Conservation (phyloP, 1,140 invertebrate species). For the Ostrea denselamellosa region DNA sequence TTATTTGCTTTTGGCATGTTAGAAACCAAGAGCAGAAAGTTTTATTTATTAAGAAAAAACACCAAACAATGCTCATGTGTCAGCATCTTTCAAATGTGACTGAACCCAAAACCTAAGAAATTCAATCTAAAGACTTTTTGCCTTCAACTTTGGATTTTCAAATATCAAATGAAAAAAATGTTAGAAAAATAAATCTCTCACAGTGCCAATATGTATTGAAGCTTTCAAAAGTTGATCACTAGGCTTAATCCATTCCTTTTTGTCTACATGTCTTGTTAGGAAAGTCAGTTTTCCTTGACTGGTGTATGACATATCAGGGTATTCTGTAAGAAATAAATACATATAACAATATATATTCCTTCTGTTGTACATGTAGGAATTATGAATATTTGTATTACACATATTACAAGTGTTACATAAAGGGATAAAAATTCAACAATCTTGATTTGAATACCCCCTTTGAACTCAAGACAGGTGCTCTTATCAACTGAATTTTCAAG, state of each 20-base stretch:
- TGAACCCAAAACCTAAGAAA: no score
- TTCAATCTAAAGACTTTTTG: no score
- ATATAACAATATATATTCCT: neutral
- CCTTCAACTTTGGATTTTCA: no score
- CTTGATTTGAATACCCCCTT: neutral
- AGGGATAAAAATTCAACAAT: neutral
- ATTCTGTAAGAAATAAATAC: conserved; percentile 35
- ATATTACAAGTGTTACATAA: neutral
- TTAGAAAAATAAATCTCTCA: neutral
- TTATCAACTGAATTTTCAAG: no score
- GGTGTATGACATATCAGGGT: conserved; percentile 52
- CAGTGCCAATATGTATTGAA: conserved; percentile 43
- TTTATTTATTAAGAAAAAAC: no score
- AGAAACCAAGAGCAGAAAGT: no score
- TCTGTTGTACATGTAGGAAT: neutral
- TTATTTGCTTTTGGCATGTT: no score
- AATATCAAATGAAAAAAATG: no score
- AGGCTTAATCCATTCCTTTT: conserved; percentile 27
- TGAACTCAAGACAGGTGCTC: no score
- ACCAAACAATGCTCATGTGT: no score
- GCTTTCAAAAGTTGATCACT: neutral
- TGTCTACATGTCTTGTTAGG: conserved; percentile 40
- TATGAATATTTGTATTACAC: neutral
- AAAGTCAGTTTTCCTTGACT: conserved; percentile 53
- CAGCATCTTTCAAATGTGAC: no score